Percentiles rank a stretch among this genome's conserved stretches.
phyloP scores from a whole-genome alignment of 2,113 vertebrate species.

The Salvelinus namaycush region DNA sequence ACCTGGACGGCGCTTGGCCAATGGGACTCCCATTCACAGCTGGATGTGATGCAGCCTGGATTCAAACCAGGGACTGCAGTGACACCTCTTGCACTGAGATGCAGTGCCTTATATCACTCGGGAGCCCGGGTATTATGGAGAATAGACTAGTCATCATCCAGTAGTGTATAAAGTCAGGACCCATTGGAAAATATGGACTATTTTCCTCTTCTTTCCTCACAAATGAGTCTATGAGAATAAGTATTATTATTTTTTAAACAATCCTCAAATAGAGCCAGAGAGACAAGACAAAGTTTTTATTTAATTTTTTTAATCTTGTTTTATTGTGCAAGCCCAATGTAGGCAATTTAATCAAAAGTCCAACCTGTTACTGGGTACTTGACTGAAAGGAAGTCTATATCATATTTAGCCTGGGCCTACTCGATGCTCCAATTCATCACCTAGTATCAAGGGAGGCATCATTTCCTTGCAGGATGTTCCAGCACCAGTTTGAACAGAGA shows the following conservation, averaged over 20 bases:
- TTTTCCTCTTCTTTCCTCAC: neutral
- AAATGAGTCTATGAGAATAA: neutral
- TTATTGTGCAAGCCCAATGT: neutral
- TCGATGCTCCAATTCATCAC: conserved; percentile 9
- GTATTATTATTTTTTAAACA: neutral
- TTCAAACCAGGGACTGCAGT: too few species aligned
- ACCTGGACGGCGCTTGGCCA: too few species aligned
- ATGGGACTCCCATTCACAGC: too few species aligned
- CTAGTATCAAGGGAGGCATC: neutral
- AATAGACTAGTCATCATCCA: too few species aligned
- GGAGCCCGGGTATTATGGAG: too few species aligned
- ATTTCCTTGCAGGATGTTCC: conserved; percentile 22
- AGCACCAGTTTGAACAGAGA: conserved; percentile 17
- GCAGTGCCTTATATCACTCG: too few species aligned
- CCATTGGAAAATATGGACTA: neutral
- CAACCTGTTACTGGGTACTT: neutral
- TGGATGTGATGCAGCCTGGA: too few species aligned
- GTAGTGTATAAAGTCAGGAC: neutral
- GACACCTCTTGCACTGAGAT: too few species aligned
- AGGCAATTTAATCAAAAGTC: neutral
- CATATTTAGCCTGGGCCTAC: neutral
- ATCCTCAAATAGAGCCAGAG: neutral
- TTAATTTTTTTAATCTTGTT: neutral
- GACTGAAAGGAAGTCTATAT: neutral
- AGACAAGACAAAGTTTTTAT: neutral